phyloP scores from a whole-genome alignment of 1,140 invertebrate species.

The Hylyphantes graminicola region DNA sequence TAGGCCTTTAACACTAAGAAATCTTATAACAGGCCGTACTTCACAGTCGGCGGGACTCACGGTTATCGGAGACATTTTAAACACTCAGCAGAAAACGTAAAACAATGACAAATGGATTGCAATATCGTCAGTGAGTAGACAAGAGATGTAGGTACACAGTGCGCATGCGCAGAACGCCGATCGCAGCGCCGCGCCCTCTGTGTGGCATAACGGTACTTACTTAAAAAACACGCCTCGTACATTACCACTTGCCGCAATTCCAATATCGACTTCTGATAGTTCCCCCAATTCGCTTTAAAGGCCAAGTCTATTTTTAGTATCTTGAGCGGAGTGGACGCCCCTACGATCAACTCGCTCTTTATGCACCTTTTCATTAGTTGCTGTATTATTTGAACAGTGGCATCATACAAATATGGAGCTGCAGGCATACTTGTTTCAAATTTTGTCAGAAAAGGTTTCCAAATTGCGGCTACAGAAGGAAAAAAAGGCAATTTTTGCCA shows the following conservation, averaged over 20 bases:
- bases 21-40: too few relatives aligned
- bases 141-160: too few relatives aligned
- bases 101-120: too few relatives aligned
- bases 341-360: not conserved
- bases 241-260: not conserved
- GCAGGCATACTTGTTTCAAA: not conserved
- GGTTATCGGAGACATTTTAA: too few relatives aligned
- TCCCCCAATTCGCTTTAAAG: not conserved
- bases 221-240: too few relatives aligned
- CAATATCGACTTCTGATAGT: not conserved
- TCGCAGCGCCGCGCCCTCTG: too few relatives aligned
- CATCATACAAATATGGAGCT: not conserved
- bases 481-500: not conserved
- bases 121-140: too few relatives aligned
- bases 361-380: not conserved
- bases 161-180: too few relatives aligned
- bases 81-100: too few relatives aligned
- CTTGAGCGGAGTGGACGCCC: not conserved
- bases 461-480: not conserved
- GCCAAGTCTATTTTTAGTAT: not conserved
- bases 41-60: too few relatives aligned
- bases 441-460: not conserved
- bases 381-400: not conserved
- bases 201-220: too few relatives aligned
- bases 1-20: too few relatives aligned